Evolutionary conservation across 2,113 vertebrate genomes (phyloP).

Genomic region (Ramphastos sulfuratus): DNA sequence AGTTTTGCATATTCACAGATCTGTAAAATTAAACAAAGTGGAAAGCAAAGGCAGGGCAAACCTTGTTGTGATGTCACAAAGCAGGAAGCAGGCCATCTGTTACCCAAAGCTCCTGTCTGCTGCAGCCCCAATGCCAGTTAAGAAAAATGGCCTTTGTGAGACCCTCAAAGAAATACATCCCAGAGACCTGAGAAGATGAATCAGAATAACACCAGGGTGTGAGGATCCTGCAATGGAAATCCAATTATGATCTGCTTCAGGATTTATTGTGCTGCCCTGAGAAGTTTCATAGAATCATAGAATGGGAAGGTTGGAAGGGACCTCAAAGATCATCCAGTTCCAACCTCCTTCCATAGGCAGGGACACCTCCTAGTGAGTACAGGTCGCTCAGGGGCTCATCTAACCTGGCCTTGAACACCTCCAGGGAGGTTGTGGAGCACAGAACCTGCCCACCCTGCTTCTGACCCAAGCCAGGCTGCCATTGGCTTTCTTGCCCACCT

Average conservation of each 20-base stretch:
- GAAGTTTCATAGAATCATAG: background rate
- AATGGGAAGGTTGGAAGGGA: too few relatives aligned
- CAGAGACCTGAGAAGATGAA: background rate
- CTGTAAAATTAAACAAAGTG: slow-evolving; percentile 24
- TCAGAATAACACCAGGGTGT: background rate
- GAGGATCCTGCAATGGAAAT: background rate
- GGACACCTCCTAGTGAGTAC: too few relatives aligned
- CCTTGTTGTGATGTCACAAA: background rate
- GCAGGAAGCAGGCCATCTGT: background rate
- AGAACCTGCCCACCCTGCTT: too few relatives aligned
- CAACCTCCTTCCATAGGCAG: too few relatives aligned
- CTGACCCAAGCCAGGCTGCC: too few relatives aligned
- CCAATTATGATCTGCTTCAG: background rate
- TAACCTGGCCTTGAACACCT: too few relatives aligned
- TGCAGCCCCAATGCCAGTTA: background rate
- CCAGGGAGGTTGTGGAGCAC: too few relatives aligned
- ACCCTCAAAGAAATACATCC: background rate
- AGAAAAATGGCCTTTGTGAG: background rate
- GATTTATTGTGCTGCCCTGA: background rate
- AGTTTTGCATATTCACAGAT: background rate
- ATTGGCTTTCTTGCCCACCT: too few relatives aligned
- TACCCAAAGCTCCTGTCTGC: background rate
- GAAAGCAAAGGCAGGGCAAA: background rate
- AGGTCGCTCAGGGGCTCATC: too few relatives aligned
- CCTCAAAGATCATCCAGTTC: too few relatives aligned